A percentile compares a stretch with the other conserved stretches of the same genome.
phyloP scores from a whole-genome alignment of 2,888 invertebrate genomes.

The Mesorhabditis belari region DNA sequence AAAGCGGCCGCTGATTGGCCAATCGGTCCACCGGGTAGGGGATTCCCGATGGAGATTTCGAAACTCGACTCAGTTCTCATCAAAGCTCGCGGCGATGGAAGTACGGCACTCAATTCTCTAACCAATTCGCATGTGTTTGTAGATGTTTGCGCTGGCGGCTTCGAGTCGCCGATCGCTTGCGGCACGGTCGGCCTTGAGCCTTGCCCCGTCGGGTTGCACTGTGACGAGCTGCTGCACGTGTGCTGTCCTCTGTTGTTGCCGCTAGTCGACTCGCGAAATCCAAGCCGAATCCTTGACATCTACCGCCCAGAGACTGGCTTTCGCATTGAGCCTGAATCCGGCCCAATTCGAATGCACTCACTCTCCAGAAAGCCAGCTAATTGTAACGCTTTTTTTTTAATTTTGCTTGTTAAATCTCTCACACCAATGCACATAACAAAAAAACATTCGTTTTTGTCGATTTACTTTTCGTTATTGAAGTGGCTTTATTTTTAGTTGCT shows the following conservation, averaged over 20 bases:
- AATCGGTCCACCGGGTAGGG: conserved; percentile 38
- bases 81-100: conserved; percentile 43
- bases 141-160: conserved; percentile 42
- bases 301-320: not conserved
- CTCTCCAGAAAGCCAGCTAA: not conserved
- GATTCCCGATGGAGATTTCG: conserved; percentile 36
- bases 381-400: not conserved
- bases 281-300: conserved; percentile 1
- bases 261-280: conserved; percentile 31
- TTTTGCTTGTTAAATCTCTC: too few species aligned
- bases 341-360: not conserved
- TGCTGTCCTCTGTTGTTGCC: conserved; percentile 50
- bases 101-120: conserved; percentile 18
- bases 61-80: conserved; percentile 39
- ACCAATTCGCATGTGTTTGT: conserved; percentile 1
- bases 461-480: too few species aligned
- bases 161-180: conserved; percentile 32
- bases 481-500: conserved; percentile 9
- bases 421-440: too few species aligned
- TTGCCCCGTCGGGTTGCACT: conserved; percentile 48
- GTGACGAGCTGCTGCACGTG: conserved; percentile 30
- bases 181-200: conserved; percentile 13
- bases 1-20: conserved; percentile 36
- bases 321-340: not conserved
- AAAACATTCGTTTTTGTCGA: too few species aligned